These are phyloP conservation scores for Oryzias dopingdopingensis DNA, from an alignment of 2,797 vertebrate genomes.

Conservation along the genomic window DNA sequence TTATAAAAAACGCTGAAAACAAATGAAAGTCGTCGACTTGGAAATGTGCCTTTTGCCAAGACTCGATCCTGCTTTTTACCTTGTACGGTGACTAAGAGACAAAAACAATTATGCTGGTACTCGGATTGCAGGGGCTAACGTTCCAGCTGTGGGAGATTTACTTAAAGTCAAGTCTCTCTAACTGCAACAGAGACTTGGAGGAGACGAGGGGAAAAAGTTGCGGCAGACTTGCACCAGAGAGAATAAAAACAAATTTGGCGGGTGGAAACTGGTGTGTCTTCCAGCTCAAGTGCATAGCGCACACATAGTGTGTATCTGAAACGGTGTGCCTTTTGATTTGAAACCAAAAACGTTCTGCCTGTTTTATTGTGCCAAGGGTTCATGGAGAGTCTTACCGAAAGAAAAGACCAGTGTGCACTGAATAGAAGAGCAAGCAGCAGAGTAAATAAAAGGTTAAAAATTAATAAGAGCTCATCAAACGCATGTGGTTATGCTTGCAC, in stretches of 20 bases:
- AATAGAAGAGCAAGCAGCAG: constrained; percentile 2
- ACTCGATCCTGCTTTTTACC: constrained; percentile 54
- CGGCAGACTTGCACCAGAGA: constrained; percentile 20
- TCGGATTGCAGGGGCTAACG: constrained; percentile 34
- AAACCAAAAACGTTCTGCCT: constrained; percentile 31
- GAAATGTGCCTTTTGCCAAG: constrained; percentile 72
- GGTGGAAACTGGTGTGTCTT: constrained; percentile 37
- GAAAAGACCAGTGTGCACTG: constrained; percentile 21
- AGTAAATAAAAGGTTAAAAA: background rate
- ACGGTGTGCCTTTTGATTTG: constrained; percentile 18
- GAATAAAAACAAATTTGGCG: constrained; percentile 22
- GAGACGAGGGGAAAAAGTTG: constrained; percentile 11
- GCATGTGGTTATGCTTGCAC: constrained; percentile 1
- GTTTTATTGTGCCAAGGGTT: constrained; percentile 48
- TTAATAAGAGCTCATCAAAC: too few relatives aligned
- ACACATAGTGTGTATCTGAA: constrained; percentile 19
- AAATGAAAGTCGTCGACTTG: constrained; percentile 48
- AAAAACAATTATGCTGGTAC: constrained; percentile 40
- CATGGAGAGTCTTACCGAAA: constrained; percentile 13
- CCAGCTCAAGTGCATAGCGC: constrained; percentile 10
- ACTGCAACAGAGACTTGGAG: constrained; percentile 25
- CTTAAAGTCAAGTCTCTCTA: constrained; percentile 27
- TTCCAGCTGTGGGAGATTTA: constrained; percentile 40
- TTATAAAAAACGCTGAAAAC: constrained; percentile 48
- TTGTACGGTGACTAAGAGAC: constrained; percentile 59